Conservation (phyloP, 2,888 invertebrate genomes). For the Drosophila nigritarsus region DNA sequence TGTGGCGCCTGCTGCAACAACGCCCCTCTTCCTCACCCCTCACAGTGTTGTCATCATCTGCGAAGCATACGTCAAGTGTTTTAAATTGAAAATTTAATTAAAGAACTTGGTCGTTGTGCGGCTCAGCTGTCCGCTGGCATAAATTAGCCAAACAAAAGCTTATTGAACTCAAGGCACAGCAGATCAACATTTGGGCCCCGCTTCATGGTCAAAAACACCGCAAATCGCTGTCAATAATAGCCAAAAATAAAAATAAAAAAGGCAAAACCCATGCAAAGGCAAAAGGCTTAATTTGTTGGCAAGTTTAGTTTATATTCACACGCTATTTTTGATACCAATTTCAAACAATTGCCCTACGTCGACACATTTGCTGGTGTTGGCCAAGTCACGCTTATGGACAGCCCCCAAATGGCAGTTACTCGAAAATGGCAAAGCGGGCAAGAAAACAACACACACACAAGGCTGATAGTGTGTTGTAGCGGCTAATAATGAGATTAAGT, state of each 20-base stretch:
- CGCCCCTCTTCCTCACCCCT: no score
- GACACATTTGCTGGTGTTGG: conserved; percentile 40
- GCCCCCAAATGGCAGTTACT: conserved; percentile 49
- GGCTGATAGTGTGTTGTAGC: conserved; percentile 19
- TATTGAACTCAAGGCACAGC: conserved; percentile 66
- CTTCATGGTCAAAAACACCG: conserved; percentile 72
- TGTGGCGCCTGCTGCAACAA: conserved; percentile 62
- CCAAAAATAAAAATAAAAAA: conserved; percentile 19
- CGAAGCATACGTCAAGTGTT: conserved; percentile 54
- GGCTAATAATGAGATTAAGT: conserved; percentile 35
- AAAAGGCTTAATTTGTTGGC: conserved; percentile 74
- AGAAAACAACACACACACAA: conserved; percentile 28
- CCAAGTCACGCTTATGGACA: conserved; percentile 65
- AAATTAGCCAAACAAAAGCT: conserved; percentile 74
- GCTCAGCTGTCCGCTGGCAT: conserved; percentile 44
- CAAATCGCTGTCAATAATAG: conserved; percentile 77
- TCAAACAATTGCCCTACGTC: conserved; percentile 69
- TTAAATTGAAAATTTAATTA: conserved; percentile 78
- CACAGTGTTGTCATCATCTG: conserved; percentile 22
- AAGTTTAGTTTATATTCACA: conserved; percentile 64
- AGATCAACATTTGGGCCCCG: conserved; percentile 17
- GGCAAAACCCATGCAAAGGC: conserved; percentile 40
- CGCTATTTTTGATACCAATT: conserved; percentile 68
- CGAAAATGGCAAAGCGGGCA: conserved; percentile 55
- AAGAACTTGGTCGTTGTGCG: conserved; percentile 47